Evolutionary conservation across 2,113 vertebrate genomes (phyloP).

Genomic region (Limanda limanda): DNA sequence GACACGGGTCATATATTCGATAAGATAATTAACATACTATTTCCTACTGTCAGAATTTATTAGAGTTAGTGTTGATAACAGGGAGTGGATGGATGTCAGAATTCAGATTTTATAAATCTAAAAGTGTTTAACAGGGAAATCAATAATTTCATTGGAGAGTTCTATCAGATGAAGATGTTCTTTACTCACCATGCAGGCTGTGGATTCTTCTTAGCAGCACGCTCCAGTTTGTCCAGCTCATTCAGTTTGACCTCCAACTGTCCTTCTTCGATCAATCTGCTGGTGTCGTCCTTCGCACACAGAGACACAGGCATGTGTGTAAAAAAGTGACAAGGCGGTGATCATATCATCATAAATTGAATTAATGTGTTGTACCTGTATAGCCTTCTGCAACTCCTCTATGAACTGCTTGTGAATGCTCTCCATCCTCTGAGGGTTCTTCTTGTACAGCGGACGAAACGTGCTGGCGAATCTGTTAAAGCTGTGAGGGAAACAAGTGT

Average conservation of each 20-base stretch:
- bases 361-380: slow-evolving; percentile 79
- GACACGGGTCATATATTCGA: too few species aligned
- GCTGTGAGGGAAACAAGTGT: slow-evolving; percentile 68
- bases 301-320: slow-evolving; percentile 35
- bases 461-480: slow-evolving; percentile 86
- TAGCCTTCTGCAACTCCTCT: slow-evolving; percentile 81
- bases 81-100: background rate
- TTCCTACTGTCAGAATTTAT: background rate
- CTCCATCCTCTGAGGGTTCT: slow-evolving; percentile 86
- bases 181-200: slow-evolving; percentile 78
- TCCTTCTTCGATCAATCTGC: slow-evolving; percentile 78
- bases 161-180: background rate
- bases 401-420: slow-evolving; percentile 89
- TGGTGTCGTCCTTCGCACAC: slow-evolving; percentile 78
- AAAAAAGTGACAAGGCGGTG: background rate
- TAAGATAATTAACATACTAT: background rate
- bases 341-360: background rate
- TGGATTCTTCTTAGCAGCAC: slow-evolving; percentile 59
- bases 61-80: background rate
- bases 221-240: slow-evolving; percentile 81
- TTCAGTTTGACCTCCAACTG: slow-evolving; percentile 77
- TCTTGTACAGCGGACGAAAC: slow-evolving; percentile 85
- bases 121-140: background rate
- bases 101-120: background rate
- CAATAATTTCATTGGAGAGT: background rate